phyloP scores from a whole-genome alignment of 2,888 invertebrate species.

The Apamea sordens region DNA sequence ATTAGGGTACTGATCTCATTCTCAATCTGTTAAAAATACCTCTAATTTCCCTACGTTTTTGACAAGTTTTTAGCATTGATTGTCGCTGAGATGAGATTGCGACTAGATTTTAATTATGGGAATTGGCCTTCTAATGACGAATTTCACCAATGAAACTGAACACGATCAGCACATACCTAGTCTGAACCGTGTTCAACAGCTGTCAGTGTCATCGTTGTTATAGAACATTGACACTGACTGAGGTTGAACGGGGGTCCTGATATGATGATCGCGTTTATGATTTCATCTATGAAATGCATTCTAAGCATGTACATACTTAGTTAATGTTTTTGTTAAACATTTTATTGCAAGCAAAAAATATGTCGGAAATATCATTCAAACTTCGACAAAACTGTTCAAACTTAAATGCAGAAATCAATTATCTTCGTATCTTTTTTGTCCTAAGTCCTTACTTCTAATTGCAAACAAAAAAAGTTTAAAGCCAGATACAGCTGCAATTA shows the following conservation, averaged over 20 bases:
- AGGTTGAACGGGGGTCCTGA: background rate
- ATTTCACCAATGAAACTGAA: background rate
- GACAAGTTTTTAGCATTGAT: too few relatives aligned
- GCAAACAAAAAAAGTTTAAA: slow-evolving; percentile 12
- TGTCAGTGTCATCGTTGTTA: background rate
- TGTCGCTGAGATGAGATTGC: too few relatives aligned
- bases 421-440: slow-evolving; percentile 20
- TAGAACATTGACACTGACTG: background rate
- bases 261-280: background rate
- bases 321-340: background rate
- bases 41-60: too few relatives aligned
- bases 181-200: background rate
- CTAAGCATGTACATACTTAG: background rate
- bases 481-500: slow-evolving; percentile 41
- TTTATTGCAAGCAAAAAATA: slow-evolving; percentile 11
- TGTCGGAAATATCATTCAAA: slow-evolving; percentile 37
- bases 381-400: slow-evolving; percentile 13
- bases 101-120: too few relatives aligned
- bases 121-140: background rate
- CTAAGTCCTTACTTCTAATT: background rate
- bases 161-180: too few relatives aligned
- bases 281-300: background rate
- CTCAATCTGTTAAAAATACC: too few relatives aligned
- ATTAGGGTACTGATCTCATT: too few relatives aligned
- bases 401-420: slow-evolving; percentile 20